Evolutionary conservation across 2,797 vertebrate species (phyloP).

Genomic region (Valencia hispanica): DNA sequence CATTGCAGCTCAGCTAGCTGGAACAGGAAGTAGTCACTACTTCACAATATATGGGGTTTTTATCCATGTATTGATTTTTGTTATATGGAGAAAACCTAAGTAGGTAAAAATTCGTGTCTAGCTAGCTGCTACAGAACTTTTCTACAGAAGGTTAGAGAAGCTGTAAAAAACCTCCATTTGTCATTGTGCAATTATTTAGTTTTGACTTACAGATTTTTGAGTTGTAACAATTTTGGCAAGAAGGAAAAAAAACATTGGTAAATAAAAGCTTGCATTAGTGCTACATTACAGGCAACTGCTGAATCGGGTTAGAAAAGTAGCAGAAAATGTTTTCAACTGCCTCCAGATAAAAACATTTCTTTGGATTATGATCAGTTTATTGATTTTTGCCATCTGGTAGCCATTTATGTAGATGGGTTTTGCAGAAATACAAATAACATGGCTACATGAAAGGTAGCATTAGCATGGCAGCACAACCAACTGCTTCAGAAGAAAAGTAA

Average conservation of each 20-base stretch:
- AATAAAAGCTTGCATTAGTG: not conserved
- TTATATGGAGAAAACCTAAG: no score
- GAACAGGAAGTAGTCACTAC: no score
- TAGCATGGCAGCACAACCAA: not conserved
- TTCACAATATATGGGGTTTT: no score
- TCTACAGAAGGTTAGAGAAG: no score
- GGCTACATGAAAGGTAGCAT: not conserved
- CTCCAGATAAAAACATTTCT: not conserved
- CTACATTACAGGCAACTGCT: not conserved
- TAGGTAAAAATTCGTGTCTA: no score
- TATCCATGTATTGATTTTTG: no score
- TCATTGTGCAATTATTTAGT: not conserved
- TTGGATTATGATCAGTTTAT: not conserved
- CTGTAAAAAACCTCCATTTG: no score
- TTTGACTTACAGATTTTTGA: not conserved
- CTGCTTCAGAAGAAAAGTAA: not conserved
- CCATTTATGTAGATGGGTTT: not conserved
- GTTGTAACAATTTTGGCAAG: not conserved
- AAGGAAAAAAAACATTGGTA: not conserved
- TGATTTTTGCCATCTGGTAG: not conserved
- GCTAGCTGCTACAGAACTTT: no score
- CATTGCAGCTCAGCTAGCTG: not conserved
- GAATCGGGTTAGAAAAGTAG: not conserved
- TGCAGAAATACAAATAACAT: not conserved
- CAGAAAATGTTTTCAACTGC: not conserved